Evolutionary conservation across 2,113 vertebrate genomes (phyloP).

Genomic region (Lagopus leucura): DNA sequence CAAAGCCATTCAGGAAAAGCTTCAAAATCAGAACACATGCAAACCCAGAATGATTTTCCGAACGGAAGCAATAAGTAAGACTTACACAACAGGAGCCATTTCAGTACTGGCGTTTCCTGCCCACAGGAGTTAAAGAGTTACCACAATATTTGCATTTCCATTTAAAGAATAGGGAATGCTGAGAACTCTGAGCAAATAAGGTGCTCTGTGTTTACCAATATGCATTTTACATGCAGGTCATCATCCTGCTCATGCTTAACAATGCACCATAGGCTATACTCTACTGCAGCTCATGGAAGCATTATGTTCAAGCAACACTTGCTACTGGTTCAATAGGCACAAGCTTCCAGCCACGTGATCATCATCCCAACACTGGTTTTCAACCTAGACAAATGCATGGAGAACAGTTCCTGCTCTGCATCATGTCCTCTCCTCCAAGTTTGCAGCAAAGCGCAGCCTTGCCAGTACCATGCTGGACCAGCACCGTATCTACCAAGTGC

Average conservation of each 20-base stretch:
- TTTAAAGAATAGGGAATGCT: constrained; percentile 19
- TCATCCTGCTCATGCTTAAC: constrained; percentile 37
- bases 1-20: constrained; percentile 64
- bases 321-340: constrained; percentile 10
- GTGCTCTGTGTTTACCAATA: constrained; percentile 22
- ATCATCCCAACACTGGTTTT: background rate
- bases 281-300: background rate
- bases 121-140: background rate
- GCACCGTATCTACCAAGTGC: background rate
- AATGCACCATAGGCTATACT: constrained; percentile 1
- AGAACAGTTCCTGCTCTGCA: background rate
- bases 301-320: constrained; percentile 36
- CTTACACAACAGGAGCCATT: constrained; percentile 9
- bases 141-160: background rate
- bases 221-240: constrained; percentile 3
- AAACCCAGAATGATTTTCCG: constrained; percentile 28
- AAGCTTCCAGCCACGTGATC: constrained; percentile 16
- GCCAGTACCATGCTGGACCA: background rate
- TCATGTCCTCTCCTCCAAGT: background rate
- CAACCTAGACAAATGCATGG: background rate
- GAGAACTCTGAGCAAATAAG: constrained; percentile 51
- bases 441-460: background rate
- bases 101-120: constrained; percentile 33
- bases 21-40: constrained; percentile 59
- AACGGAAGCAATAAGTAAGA: constrained; percentile 28